Evolutionary conservation across 2,113 vertebrate genomes (phyloP).

Genomic region (Trogon melanurus): DNA sequence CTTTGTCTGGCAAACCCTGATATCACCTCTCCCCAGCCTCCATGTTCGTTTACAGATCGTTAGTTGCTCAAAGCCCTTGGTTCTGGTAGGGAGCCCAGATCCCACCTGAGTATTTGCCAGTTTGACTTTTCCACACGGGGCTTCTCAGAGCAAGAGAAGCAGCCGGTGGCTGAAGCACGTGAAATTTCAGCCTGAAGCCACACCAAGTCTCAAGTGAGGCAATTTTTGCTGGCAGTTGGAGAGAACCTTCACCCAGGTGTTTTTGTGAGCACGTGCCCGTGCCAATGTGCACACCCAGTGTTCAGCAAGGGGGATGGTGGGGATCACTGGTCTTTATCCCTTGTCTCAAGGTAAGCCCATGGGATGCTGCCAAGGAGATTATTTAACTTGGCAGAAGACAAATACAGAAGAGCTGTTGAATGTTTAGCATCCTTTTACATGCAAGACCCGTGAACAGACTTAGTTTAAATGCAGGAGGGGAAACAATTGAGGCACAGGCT

Average conservation of each 20-base stretch:
- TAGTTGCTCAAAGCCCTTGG: not conserved
- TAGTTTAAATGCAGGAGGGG: not conserved
- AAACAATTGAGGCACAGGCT: not conserved
- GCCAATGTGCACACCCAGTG: not conserved
- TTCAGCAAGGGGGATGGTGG: not conserved
- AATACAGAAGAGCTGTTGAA: not conserved
- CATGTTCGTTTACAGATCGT: not conserved
- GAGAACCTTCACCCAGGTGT: not conserved
- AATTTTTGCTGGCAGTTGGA: not conserved
- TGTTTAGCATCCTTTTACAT: not conserved
- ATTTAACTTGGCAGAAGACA: not conserved
- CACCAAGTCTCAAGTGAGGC: not conserved
- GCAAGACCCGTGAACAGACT: not conserved
- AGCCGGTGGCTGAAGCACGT: not conserved
- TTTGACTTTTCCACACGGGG: not conserved
- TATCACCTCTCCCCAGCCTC: not conserved
- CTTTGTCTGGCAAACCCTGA: not conserved
- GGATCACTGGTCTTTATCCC: not conserved
- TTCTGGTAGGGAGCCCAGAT: not conserved
- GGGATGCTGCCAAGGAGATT: not conserved
- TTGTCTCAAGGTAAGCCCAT: not conserved
- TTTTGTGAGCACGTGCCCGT: not conserved
- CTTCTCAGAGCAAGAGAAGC: not conserved
- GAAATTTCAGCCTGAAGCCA: not conserved
- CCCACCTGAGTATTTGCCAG: not conserved